A percentile compares a stretch with the other conserved stretches of the same genome.
Evolutionary conservation across 2,888 invertebrate species (phyloP).

Genomic region (Cepaea hortensis): DNA sequence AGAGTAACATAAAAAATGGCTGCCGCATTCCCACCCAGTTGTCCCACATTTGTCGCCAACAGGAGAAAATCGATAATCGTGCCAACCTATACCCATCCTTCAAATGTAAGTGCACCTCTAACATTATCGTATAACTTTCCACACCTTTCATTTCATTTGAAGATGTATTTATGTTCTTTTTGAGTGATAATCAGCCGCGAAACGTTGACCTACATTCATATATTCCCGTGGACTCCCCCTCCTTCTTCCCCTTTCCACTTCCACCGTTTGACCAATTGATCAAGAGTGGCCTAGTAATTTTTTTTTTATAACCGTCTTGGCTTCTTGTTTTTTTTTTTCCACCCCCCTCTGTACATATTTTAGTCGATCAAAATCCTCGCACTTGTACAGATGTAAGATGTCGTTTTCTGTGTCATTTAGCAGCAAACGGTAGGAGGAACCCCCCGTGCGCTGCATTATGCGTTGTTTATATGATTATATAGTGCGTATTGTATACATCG

Average conservation of each 20-base stretch:
- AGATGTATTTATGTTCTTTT: not conserved
- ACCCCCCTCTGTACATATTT: not conserved
- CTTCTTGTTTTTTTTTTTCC: not conserved
- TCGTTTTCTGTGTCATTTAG: no score
- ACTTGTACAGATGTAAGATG: not conserved
- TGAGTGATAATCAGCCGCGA: not conserved
- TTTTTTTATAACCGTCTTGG: not conserved
- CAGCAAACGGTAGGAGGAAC: no score
- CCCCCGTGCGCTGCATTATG: no score
- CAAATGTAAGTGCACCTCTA: constrained; percentile 29
- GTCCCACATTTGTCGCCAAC: constrained; percentile 25
- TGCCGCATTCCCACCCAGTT: constrained; percentile 33
- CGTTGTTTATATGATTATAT: no score
- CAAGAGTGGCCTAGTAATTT: constrained; percentile 43
- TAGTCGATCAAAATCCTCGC: not conserved
- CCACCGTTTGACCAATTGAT: constrained; percentile 36
- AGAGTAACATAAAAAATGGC: constrained; percentile 42
- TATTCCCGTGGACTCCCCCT: constrained; percentile 22
- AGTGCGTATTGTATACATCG: not conserved
- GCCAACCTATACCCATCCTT: not conserved
- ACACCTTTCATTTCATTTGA: constrained; percentile 42
- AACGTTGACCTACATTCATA: constrained; percentile 41
- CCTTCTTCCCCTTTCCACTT: not conserved
- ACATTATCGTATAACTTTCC: not conserved
- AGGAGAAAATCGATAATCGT: constrained; percentile 38